Evolutionary conservation across 2,888 invertebrate species (phyloP), one percentile per base, ranked within the genome.

Genomic region (Helleia helle): DNA sequence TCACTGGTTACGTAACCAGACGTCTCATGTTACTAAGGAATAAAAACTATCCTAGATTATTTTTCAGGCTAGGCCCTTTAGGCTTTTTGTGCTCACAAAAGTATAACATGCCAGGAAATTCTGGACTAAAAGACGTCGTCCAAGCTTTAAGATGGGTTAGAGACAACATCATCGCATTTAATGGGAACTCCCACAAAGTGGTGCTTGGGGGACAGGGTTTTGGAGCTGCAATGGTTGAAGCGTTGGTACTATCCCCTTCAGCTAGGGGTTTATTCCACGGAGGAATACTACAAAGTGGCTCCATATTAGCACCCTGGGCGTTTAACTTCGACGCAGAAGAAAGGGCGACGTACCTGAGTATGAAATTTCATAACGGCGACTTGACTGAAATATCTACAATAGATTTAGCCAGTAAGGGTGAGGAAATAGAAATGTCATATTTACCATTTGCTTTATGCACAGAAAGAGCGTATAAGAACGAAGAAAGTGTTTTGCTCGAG

Each of bases 131-230:
- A 47, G 83, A 84, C 42, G 65, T 72, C 0, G 61, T 81, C 0
- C 39, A 66, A 27, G 83, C 76, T 1, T 44, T 84, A 28, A 57
- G 77, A 29, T 84, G 84, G 84, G 60, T 80, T 1, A 56, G 72
- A 36, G 84, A 84, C 42, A 84, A 83, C 44, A 77, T 83, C 3
- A 58, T 71, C 1, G 83, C 81, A 0, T 84, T 84, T 41, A 62
- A 65, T 41, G 84, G 84, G n/a, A 71, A 74, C 42, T 63, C 83
- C 1, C 51, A 68, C 2, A 67, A 62, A 40, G 67, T 81, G 1
- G 63, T 74, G 3, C 43, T 77, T 3, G 83, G 59, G 0, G 83
- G 84, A 1, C 79, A 83, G 44, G 56, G 83, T 11, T 66, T 74
- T 18, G 83, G 73, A 5, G 83, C 81, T 0, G 79, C 83, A 0